Base-by-base conservation (phyloP, 2,797 vertebrate species). In the Poecilia gillii region DNA sequence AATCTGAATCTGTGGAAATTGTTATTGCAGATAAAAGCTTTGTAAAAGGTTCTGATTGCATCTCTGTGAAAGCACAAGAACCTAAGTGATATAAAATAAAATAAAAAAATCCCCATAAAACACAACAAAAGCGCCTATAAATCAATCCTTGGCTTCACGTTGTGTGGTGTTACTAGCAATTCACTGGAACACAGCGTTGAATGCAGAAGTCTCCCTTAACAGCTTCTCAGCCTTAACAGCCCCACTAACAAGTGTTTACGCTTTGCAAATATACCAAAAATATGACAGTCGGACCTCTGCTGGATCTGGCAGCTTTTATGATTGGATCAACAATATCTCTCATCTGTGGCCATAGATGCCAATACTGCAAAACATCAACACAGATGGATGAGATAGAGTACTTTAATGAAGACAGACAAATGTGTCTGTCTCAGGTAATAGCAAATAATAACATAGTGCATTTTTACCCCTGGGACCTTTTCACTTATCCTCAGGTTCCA, bases 251-350 rank as follows among this genome's bases (percentile, higher is more conserved):
- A 14, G 28, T 25, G 31, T 88, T 87, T 91, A 81, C 89, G 90
- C 85, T 76, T 78, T 11, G 36, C 64, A 70, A 75, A 84, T 86
- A 79, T 74, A 89, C n/a, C 70, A 81, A 74, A 86, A 43, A 91
- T 85, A 91, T 82, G 92, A 87, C 88, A 85, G 87, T 70, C 81
- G 78, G 79, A 81, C 80, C 59, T 75, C 66, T 79, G 74, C 59
- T 46, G 84, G 59, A 85, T 64, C 51, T 75, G 72, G 39, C 66
- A 43, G 90, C 92, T 91, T 93, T 92, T 72, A 90, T 92, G 87
- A 79, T 82, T 3, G 8, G 79, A 78, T 80, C 81, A 76, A 77
- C 81, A 3, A 66, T 81, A 82, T 81, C 84, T 91, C 92, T 93
- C 81, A 91, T 92, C 87, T 83, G 13, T 41, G 79, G 80, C 78